Evolutionary conservation across 1,140 invertebrate genomes (phyloP).

Genomic region (Drosophila pachea): DNA sequence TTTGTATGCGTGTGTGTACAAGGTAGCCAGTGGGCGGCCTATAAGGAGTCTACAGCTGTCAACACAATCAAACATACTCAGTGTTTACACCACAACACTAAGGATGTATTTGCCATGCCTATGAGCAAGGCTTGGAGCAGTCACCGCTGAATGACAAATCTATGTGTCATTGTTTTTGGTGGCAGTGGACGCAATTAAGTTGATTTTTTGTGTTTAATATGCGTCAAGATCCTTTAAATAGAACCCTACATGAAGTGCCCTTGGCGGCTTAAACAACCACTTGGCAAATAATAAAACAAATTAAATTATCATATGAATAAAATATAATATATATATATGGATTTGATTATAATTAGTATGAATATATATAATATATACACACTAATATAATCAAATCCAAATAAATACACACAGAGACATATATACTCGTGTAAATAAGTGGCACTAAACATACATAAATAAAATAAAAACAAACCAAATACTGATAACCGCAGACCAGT

Average conservation of each 20-base stretch:
- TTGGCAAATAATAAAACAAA: slow-evolving; percentile 44
- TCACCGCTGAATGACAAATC: slow-evolving; percentile 36
- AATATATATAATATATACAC: slow-evolving; percentile 32
- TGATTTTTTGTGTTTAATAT: slow-evolving; percentile 20
- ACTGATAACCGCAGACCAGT: slow-evolving; percentile 67
- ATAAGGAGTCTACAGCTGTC: slow-evolving; percentile 42
- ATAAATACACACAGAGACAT: slow-evolving; percentile 12
- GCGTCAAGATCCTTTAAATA: slow-evolving; percentile 50
- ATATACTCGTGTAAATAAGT: slow-evolving; percentile 57
- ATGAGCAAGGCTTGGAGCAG: slow-evolving; percentile 27
- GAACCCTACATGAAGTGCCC: slow-evolving; percentile 27
- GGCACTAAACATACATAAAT: slow-evolving; percentile 61
- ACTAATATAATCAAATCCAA: slow-evolving; percentile 19
- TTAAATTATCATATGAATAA: slow-evolving; percentile 63
- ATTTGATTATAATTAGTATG: too few species aligned
- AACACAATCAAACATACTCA: slow-evolving; percentile 25
- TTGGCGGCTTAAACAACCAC: slow-evolving; percentile 24
- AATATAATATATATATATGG: slow-evolving; percentile 52
- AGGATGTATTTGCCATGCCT: slow-evolving; percentile 37
- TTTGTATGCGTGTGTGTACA: slow-evolving; percentile 23
- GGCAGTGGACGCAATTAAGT: slow-evolving; percentile 18
- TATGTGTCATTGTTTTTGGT: slow-evolving; percentile 37
- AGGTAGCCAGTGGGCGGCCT: slow-evolving; percentile 54
- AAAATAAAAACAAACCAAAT: slow-evolving; percentile 64
- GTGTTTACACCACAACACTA: slow-evolving; percentile 26